phyloP scores from a whole-genome alignment of 2,888 invertebrate genomes.

The Iphiclides podalirius region DNA sequence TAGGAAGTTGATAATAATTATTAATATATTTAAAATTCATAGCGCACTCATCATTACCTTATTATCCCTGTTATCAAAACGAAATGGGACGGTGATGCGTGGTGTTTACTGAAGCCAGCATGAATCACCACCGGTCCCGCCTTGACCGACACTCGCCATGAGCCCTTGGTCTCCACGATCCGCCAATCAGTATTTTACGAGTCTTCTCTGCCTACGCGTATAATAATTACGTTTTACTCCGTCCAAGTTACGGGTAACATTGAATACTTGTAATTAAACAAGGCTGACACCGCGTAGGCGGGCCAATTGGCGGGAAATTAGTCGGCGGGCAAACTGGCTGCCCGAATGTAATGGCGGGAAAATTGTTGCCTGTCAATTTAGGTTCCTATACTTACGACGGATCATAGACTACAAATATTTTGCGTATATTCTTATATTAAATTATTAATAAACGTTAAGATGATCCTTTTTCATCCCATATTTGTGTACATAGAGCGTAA shows the following conservation, averaged over 20 bases:
- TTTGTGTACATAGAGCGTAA: no score
- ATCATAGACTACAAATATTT: no score
- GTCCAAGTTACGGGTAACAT: conserved; percentile 4
- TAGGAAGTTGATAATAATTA: no score
- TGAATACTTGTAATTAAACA: conserved; percentile 2
- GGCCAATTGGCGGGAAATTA: conserved; percentile 2
- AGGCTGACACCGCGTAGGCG: neutral
- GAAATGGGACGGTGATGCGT: neutral
- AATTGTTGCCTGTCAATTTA: neutral
- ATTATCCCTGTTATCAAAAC: neutral
- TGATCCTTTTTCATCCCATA: no score
- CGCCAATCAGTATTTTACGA: neutral
- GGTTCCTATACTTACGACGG: neutral
- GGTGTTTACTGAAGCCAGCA: neutral
- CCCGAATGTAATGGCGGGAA: neutral
- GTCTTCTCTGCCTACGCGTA: conserved; percentile 1
- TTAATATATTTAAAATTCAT: no score
- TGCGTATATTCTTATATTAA: no score
- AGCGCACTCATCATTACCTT: neutral
- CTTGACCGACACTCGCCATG: neutral
- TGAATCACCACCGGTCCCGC: neutral
- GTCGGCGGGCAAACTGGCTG: neutral
- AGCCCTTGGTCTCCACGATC: neutral
- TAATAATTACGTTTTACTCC: conserved; percentile 4
- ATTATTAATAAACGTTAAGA: no score